Conservation (phyloP, 2,888 invertebrate species). For the Apotomis betuletana region DNA sequence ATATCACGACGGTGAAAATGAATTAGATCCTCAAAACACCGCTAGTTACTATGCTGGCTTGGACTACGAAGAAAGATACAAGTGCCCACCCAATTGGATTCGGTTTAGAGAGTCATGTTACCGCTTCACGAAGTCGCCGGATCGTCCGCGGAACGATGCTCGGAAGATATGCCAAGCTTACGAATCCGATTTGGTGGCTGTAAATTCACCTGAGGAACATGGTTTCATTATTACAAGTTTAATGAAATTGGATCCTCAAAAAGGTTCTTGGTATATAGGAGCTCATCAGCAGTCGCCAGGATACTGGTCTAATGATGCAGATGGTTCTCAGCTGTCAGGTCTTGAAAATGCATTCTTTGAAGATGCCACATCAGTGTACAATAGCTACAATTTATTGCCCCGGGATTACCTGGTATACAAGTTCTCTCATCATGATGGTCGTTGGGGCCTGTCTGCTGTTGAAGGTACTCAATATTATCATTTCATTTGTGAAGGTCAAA, state of each 20-base stretch:
- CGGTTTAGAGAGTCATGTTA: conserved; percentile 92
- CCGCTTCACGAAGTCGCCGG: conserved; percentile 94
- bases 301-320: conserved; percentile 92
- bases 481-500: conserved; percentile 94
- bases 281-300: conserved; percentile 89
- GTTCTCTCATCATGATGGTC: conserved; percentile 87
- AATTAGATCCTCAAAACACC: conserved; percentile 70
- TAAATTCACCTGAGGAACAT: conserved; percentile 93
- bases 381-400: conserved; percentile 78
- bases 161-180: conserved; percentile 92
- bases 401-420: conserved; percentile 92
- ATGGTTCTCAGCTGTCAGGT: conserved; percentile 90
- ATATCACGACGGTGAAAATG: conserved; percentile 68
- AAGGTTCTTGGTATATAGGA: conserved; percentile 93
- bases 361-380: conserved; percentile 73
- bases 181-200: conserved; percentile 90
- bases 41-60: conserved; percentile 72
- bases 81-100: conserved; percentile 95
- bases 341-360: conserved; percentile 93
- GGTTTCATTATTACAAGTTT: conserved; percentile 92
- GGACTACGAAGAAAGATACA: conserved; percentile 74
- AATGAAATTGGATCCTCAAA: conserved; percentile 92
- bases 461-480: conserved; percentile 89
- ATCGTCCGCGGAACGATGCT: conserved; percentile 91
- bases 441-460: conserved; percentile 93